Evolutionary conservation across 2,888 invertebrate species (phyloP), one percentile per base, ranked within the genome.

Genomic region (Ophion obscuratus): DNA sequence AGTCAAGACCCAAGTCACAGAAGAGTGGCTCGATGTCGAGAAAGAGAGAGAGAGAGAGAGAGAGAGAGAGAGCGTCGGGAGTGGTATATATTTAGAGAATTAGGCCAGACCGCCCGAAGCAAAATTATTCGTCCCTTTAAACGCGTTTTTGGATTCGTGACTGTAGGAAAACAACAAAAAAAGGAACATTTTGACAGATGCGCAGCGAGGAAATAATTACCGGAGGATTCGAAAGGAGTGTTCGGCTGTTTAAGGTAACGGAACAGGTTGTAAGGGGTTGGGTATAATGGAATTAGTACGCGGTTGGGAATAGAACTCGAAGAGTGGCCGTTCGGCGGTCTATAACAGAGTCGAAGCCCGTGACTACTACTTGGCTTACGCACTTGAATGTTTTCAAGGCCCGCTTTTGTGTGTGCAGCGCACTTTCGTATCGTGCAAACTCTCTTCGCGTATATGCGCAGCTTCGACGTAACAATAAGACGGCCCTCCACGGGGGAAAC

Each of bases 71-170:
- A 87, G 87, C 89, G 90, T 89, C 85, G 74, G 88, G 88, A 89
- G 86, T 79, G 84, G 75, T 81, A 81, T 86, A 86, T 86, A 92
- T 93, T 91, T 93, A 93, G 93, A 92, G 90, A 93, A 93, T 92
- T 93, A 89, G 93, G 92, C 89, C 93, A 92, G 88, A 89, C 89
- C 88, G 89, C 84, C 85, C 81, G 88, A 87, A 86, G 80, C 87
- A 61, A 79, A 86, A 75, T 90, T 88, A 82, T 86, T 87, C 78
- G 76, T 87, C 87, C 85, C 87, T 89, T 89, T 86, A 85, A 71
- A 85, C 64, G 70, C 81, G 77, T 82, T 61, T 84, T 57, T 40
- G 24, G 59, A 27, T 67, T 53, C 31, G 31, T 53, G 53, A 53
- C 17, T 5, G 53, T 17, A 40, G 17, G 17, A 24, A 40, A 40